phyloP scores from a whole-genome alignment of 2,113 vertebrate genomes.

The Tetrao urogallus region DNA sequence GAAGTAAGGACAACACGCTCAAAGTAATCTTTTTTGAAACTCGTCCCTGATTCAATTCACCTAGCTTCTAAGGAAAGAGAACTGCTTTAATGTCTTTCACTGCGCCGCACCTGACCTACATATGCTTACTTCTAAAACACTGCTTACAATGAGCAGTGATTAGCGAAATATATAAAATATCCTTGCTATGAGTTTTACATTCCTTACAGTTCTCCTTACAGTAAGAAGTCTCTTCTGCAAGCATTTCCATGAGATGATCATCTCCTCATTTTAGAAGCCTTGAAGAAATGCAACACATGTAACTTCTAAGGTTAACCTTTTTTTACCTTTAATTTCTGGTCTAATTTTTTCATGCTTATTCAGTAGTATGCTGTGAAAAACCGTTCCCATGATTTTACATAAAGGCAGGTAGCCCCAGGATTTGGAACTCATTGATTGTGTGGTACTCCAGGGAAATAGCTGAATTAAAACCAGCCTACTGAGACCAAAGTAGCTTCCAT shows the following conservation, averaged over 20 bases:
- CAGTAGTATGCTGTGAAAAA: conserved; percentile 62
- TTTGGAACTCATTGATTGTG: conserved; percentile 78
- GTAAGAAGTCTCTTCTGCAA: background rate
- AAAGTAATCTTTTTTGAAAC: background rate
- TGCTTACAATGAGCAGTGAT: background rate
- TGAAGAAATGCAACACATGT: background rate
- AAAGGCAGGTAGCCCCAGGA: conserved; percentile 78
- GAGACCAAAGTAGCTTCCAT: conserved; percentile 66
- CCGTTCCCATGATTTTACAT: conserved; percentile 58
- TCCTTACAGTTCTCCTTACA: background rate
- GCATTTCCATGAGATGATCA: background rate
- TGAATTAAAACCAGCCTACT: conserved; percentile 80
- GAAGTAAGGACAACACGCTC: background rate
- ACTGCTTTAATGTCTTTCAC: background rate
- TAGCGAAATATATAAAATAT: background rate
- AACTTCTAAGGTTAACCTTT: conserved; percentile 62
- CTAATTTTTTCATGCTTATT: conserved; percentile 72
- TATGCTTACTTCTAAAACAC: conserved; percentile 19
- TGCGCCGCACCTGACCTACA: conserved; percentile 2
- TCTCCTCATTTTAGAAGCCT: background rate
- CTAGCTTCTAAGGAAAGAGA: background rate
- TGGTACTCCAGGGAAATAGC: conserved; percentile 71
- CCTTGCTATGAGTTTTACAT: background rate
- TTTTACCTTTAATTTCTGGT: conserved; percentile 75
- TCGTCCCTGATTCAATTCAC: background rate